Conservation (phyloP, 1,140 invertebrate genomes). For the Thaumetopoea pityocampa region DNA sequence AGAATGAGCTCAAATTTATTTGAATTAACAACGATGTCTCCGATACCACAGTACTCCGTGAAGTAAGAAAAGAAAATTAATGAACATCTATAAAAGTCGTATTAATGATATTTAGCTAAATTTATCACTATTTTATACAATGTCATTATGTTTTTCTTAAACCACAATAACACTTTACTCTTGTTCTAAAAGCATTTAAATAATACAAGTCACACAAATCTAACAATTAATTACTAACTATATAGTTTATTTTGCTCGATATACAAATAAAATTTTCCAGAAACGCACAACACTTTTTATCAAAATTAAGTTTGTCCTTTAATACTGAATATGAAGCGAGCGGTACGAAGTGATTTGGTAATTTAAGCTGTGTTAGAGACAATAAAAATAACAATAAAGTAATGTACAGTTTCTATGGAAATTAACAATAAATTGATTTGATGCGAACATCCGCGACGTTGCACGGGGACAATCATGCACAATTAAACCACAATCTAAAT, state of each 20-base stretch:
- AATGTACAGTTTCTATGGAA: conserved; percentile 49
- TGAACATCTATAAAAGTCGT: conserved; percentile 76
- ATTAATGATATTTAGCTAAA: conserved; percentile 74
- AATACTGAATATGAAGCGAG: conserved; percentile 72
- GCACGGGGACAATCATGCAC: conserved; percentile 52
- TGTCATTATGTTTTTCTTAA: conserved; percentile 74
- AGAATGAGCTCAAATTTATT: conserved; percentile 75
- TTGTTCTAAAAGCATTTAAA: conserved; percentile 74
- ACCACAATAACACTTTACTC: conserved; percentile 72
- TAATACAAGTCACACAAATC: conserved; percentile 74
- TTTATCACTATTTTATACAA: conserved; percentile 75
- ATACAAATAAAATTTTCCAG: conserved; percentile 69
- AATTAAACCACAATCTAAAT: conserved; percentile 47
- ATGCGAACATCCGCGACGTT: conserved; percentile 59
- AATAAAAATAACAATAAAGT: conserved; percentile 64
- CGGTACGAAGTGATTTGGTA: conserved; percentile 66
- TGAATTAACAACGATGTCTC: conserved; percentile 75
- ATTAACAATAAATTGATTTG: too few relatives aligned
- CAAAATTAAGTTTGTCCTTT: conserved; percentile 49
- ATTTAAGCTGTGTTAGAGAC: conserved; percentile 63
- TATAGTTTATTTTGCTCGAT: conserved; percentile 72
- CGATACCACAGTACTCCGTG: conserved; percentile 73
- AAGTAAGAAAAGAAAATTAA: conserved; percentile 73
- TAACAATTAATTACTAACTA: conserved; percentile 76
- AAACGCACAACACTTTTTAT: conserved; percentile 45